A percentile compares a stretch with the other conserved stretches of the same genome.
These are phyloP conservation scores for Phymorhynchus buccinoides DNA, from an alignment of 1,140 invertebrate species.

Conservation along the genomic window DNA sequence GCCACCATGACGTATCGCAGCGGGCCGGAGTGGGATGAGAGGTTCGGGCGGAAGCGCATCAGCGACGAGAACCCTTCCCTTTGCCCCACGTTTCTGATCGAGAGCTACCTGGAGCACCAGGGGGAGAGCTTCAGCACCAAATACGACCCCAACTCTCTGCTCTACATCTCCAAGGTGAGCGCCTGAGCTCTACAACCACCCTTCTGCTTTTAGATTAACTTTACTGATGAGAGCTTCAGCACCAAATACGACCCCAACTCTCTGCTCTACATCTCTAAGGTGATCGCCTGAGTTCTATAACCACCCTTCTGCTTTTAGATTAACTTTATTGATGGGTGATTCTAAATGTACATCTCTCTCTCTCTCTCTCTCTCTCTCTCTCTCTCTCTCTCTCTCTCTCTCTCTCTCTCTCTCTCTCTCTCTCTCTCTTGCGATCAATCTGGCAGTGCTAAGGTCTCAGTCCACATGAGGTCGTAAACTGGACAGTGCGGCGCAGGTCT, in stretches of 20 bases:
- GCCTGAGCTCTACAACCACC: neutral
- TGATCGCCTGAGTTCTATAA: no score
- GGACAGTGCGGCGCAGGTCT: no score
- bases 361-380: no score
- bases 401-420: no score
- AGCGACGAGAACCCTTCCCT: conserved; percentile 58
- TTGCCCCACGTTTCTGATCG: conserved; percentile 72
- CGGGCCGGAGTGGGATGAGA: conserved; percentile 72
- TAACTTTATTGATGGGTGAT: no score
- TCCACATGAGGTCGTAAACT: no score
- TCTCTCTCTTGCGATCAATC: no score
- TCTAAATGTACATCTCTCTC: no score
- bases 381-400: no score
- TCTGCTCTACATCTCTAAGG: conserved; percentile 73
- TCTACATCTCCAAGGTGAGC: conserved; percentile 73
- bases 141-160: conserved; percentile 73
- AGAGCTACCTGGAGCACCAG: conserved; percentile 73
- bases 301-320: no score
- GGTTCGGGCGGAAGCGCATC: conserved; percentile 70
- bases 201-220: no score
- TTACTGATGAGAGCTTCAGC: conserved; percentile 69
- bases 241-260: conserved; percentile 74
- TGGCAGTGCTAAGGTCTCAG: no score
- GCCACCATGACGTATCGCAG: conserved; percentile 73
- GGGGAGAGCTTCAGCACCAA: conserved; percentile 72